Conservation (phyloP, 2,113 vertebrate species). For the Lota lota region DNA sequence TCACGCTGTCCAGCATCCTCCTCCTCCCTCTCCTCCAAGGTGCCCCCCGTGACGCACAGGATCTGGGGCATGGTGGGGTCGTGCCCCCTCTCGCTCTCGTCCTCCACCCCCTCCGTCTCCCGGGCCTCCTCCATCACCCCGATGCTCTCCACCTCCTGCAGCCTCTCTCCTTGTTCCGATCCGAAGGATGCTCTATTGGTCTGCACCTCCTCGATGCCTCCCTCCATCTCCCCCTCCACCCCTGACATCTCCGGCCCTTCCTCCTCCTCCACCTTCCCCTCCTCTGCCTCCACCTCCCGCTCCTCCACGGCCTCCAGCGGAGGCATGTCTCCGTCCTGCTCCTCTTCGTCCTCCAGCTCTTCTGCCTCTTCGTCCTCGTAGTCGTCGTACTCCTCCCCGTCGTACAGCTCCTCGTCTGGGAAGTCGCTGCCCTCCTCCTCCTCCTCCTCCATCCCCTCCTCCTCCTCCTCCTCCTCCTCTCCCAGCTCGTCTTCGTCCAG, state of each 20-base stretch:
- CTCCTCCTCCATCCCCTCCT: conserved; percentile 72
- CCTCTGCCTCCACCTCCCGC: conserved; percentile 44
- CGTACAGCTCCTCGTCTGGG: conserved; percentile 59
- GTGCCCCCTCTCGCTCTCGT: conserved; percentile 50
- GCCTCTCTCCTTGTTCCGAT: conserved; percentile 48
- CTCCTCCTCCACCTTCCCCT: conserved; percentile 42
- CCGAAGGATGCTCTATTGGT: conserved; percentile 44
- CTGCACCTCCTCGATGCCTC: conserved; percentile 72
- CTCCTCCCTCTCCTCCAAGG: conserved; percentile 55
- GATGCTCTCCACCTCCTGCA: conserved; percentile 68
- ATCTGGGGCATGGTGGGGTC: conserved; percentile 72
- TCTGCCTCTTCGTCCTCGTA: conserved; percentile 62
- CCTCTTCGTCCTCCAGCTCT: conserved; percentile 55
- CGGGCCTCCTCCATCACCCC: conserved; percentile 60
- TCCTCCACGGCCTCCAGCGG: conserved; percentile 61
- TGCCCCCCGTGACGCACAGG: conserved; percentile 64
- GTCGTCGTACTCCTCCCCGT: conserved; percentile 61
- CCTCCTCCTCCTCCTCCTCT: conserved; percentile 74
- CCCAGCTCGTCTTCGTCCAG: conserved; percentile 80
- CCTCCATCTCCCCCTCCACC: conserved; percentile 58
- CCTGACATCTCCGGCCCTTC: conserved; percentile 10
- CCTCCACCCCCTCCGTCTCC: conserved; percentile 50
- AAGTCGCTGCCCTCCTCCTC: conserved; percentile 80
- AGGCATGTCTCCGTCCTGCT: conserved; percentile 62
- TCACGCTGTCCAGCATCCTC: conserved; percentile 21